Percentiles rank a stretch among this genome's conserved stretches.
Conservation (phyloP, 2,113 vertebrate genomes). For the Ciconia maguari region DNA sequence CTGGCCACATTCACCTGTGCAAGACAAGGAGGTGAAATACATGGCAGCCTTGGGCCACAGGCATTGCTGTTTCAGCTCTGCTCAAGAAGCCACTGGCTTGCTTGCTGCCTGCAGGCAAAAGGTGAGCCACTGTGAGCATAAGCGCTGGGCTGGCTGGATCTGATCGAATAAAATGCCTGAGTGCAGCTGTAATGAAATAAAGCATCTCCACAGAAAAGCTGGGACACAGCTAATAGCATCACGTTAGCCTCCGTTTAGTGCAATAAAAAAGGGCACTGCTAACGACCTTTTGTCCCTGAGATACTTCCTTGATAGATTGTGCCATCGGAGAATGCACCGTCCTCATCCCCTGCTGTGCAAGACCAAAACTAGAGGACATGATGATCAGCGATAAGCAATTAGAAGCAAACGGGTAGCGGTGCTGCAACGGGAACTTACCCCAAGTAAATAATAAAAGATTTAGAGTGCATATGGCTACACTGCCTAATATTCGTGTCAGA, state of each 20-base stretch:
- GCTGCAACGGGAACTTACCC: neutral
- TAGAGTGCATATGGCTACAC: neutral
- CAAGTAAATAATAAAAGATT: neutral
- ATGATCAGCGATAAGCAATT: neutral
- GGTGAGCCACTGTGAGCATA: neutral
- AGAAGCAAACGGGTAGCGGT: rapidly evolving
- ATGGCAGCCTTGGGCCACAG: rapidly evolving
- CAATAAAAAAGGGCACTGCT: neutral
- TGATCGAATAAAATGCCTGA: neutral
- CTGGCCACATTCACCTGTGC: neutral
- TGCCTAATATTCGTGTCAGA: neutral
- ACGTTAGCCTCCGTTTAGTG: neutral
- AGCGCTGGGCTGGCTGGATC: neutral
- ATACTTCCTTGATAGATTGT: neutral
- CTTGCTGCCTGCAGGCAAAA: neutral
- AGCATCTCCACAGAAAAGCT: neutral
- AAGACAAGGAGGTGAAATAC: neutral
- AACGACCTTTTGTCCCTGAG: neutral
- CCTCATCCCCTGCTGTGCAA: neutral
- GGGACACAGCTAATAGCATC: neutral
- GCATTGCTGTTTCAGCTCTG: neutral
- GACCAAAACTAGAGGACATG: neutral
- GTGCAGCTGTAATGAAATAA: neutral
- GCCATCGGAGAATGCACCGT: rapidly evolving
- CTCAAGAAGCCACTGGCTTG: neutral